These are phyloP conservation scores for Galeopterus variegatus DNA, from an alignment of 2,113 vertebrate genomes.

Conservation along the genomic window DNA sequence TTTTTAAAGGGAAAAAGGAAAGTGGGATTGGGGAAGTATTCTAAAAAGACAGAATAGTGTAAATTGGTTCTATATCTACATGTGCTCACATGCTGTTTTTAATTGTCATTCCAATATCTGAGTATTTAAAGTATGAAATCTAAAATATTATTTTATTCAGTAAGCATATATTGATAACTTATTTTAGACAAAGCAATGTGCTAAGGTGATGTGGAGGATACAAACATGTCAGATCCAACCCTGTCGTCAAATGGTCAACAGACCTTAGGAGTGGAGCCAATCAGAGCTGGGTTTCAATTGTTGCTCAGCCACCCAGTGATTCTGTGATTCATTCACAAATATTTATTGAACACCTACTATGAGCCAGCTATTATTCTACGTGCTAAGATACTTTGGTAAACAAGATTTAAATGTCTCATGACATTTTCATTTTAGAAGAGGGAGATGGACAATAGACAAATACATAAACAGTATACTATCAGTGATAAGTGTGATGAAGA, in stretches of 20 bases:
- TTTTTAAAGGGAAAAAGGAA: neutral
- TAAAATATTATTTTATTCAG: constrained; percentile 53
- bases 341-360: constrained; percentile 2
- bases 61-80: neutral
- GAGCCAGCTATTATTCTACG: neutral
- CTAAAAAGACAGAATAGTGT: neutral
- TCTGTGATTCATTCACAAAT: constrained; percentile 30
- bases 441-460: neutral
- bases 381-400: neutral
- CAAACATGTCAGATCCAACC: neutral
- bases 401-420: neutral
- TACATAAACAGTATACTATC: neutral
- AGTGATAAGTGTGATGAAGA: neutral
- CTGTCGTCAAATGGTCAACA: neutral
- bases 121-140: constrained; percentile 3
- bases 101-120: constrained; percentile 20
- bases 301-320: neutral
- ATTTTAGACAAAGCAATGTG: constrained; percentile 6
- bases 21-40: neutral
- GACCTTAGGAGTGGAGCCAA: neutral
- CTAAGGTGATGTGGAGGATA: neutral
- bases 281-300: constrained; percentile 28
- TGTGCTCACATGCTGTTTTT: neutral
- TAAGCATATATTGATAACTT: neutral
- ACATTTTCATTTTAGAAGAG: constrained; percentile 4